These are phyloP conservation scores for Thera britannica DNA, from an alignment of 2,888 invertebrate species.

Conservation along the genomic window DNA sequence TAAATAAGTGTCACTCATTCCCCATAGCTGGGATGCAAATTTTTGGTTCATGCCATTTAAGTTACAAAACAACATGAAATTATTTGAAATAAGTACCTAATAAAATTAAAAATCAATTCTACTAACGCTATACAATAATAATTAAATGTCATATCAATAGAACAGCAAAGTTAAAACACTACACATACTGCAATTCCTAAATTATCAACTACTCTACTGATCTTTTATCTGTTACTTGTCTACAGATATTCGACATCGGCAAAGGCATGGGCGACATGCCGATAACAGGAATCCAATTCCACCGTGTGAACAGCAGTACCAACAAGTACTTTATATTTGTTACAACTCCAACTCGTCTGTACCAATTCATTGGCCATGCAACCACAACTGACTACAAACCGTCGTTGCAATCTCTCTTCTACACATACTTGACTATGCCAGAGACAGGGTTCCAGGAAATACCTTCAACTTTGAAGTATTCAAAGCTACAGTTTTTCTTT, in stretches of 20 bases:
- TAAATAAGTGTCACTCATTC: too few relatives aligned
- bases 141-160: too few relatives aligned
- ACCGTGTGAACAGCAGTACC: conserved; percentile 86
- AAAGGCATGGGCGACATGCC: conserved; percentile 91
- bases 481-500: conserved; percentile 91
- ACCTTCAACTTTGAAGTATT: conserved; percentile 89
- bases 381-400: conserved; percentile 90
- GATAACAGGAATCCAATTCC: conserved; percentile 95
- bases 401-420: conserved; percentile 91
- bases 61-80: too few relatives aligned
- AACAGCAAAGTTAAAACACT: too few relatives aligned
- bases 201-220: too few relatives aligned
- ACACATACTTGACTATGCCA: conserved; percentile 88
- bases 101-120: too few relatives aligned
- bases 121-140: too few relatives aligned
- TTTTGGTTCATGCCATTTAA: too few relatives aligned
- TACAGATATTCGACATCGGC: conserved; percentile 94
- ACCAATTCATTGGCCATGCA: conserved; percentile 93
- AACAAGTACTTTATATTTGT: conserved; percentile 93
- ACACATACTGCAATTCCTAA: too few relatives aligned
- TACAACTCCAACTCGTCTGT: conserved; percentile 92
- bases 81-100: too few relatives aligned
- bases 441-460: conserved; percentile 90
- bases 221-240: conserved; percentile 29
- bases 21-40: too few relatives aligned